Percentiles rank a stretch among this genome's conserved stretches.
phyloP scores from a whole-genome alignment of 2,113 vertebrate genomes.

The Girardinichthys multiradiatus region DNA sequence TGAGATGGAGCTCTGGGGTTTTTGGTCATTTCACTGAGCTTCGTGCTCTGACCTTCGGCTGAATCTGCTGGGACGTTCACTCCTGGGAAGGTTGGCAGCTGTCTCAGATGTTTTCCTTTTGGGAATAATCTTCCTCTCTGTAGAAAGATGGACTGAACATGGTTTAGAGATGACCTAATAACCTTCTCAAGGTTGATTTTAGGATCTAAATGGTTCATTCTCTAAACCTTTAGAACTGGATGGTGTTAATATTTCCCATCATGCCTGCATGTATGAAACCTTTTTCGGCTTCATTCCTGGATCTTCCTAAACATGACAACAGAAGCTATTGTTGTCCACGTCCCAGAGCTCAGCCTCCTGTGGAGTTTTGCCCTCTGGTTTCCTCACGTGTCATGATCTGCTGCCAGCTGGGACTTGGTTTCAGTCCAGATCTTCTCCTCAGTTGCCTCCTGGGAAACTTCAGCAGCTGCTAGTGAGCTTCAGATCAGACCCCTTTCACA shows the following conservation, averaged over 20 bases:
- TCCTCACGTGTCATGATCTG: conserved; percentile 26
- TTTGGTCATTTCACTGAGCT: no score
- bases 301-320: background rate
- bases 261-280: background rate
- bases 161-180: background rate
- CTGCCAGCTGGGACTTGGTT: conserved; percentile 6
- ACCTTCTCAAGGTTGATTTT: background rate
- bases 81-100: no score
- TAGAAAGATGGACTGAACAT: background rate
- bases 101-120: no score
- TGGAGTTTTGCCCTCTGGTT: background rate
- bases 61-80: no score
- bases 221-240: background rate
- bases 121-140: background rate
- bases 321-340: background rate
- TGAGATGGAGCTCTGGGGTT: no score
- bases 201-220: no score
- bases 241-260: background rate
- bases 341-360: background rate
- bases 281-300: background rate
- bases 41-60: background rate
- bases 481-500: background rate
- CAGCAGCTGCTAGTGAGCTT: conserved; percentile 3
- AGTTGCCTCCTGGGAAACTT: conserved; percentile 8
- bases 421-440: background rate